phyloP scores from a whole-genome alignment of 1,140 invertebrate species.

The Drosophila pseudoananassae region DNA sequence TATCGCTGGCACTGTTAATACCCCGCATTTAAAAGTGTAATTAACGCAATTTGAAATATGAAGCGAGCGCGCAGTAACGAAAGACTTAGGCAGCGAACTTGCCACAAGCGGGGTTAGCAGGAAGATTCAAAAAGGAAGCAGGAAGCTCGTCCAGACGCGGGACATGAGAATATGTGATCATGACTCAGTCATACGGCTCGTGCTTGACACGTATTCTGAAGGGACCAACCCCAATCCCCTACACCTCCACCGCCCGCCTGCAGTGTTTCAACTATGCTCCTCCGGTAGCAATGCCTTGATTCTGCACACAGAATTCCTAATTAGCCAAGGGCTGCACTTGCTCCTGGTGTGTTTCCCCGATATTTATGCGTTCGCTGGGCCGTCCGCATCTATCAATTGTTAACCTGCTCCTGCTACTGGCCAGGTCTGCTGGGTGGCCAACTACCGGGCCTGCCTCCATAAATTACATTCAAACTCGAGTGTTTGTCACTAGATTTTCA shows the following conservation, averaged over 20 bases:
- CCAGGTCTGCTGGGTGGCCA: slow-evolving; percentile 68
- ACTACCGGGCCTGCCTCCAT: slow-evolving; percentile 59
- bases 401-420: slow-evolving; percentile 51
- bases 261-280: slow-evolving; percentile 5
- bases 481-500: slow-evolving; percentile 32
- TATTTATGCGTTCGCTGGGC: slow-evolving; percentile 70
- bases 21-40: slow-evolving; percentile 79
- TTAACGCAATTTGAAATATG: slow-evolving; percentile 79
- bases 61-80: slow-evolving; percentile 48
- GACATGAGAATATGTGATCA: slow-evolving; percentile 68
- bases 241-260: background rate
- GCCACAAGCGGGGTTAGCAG: background rate
- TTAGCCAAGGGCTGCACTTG: slow-evolving; percentile 42
- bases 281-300: slow-evolving; percentile 46
- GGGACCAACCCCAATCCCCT: background rate
- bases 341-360: slow-evolving; percentile 10
- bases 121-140: slow-evolving; percentile 64
- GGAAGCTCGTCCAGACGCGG: slow-evolving; percentile 51
- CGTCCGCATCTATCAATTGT: slow-evolving; percentile 65
- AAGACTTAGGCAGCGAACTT: slow-evolving; percentile 78
- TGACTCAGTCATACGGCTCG: slow-evolving; percentile 61
- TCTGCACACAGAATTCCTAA: slow-evolving; percentile 73
- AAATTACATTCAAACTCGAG: slow-evolving; percentile 66
- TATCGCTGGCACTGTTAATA: slow-evolving; percentile 73
- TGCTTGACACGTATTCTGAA: slow-evolving; percentile 54